phyloP scores from a whole-genome alignment of 2,797 vertebrate genomes.

The Lithobates pipiens region DNA sequence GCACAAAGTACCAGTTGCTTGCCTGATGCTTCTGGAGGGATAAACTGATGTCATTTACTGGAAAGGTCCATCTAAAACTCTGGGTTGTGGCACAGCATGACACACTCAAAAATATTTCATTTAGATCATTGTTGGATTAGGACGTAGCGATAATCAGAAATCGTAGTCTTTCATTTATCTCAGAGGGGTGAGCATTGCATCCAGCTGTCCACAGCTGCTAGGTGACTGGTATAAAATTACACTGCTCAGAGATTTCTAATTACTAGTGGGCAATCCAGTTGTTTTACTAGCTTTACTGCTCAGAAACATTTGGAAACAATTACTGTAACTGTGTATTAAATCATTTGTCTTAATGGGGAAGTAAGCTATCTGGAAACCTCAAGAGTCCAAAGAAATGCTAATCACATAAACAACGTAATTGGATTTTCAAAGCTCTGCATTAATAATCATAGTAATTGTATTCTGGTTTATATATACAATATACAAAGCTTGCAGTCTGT shows the following conservation, averaged over 20 bases:
- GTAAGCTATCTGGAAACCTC: slow-evolving; percentile 4
- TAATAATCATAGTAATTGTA: not conserved
- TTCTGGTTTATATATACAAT: not conserved
- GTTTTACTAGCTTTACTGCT: not conserved
- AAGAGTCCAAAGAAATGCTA: not conserved
- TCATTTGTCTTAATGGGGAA: slow-evolving; percentile 40
- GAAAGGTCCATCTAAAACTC: not conserved
- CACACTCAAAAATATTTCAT: not conserved
- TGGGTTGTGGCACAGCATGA: slow-evolving; percentile 10
- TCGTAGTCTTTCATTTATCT: not conserved
- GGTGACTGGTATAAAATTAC: slow-evolving; percentile 18
- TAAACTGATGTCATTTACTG: slow-evolving; percentile 4
- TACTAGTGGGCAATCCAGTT: not conserved
- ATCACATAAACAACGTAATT: not conserved
- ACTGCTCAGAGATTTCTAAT: slow-evolving; percentile 2
- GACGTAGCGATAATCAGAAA: not conserved
- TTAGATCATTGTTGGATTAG: not conserved
- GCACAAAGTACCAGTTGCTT: not conserved
- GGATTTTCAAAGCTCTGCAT: not conserved
- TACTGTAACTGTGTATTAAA: slow-evolving; percentile 2
- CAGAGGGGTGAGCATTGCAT: not conserved
- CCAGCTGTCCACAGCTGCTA: slow-evolving; percentile 39
- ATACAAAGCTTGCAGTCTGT: no score
- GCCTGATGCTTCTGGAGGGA: slow-evolving; percentile 8
- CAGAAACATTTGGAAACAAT: slow-evolving; percentile 19